Percentiles rank a stretch among this genome's conserved stretches.
Evolutionary conservation across 2,797 vertebrate species (phyloP).

Genomic region (Menidia menidia): DNA sequence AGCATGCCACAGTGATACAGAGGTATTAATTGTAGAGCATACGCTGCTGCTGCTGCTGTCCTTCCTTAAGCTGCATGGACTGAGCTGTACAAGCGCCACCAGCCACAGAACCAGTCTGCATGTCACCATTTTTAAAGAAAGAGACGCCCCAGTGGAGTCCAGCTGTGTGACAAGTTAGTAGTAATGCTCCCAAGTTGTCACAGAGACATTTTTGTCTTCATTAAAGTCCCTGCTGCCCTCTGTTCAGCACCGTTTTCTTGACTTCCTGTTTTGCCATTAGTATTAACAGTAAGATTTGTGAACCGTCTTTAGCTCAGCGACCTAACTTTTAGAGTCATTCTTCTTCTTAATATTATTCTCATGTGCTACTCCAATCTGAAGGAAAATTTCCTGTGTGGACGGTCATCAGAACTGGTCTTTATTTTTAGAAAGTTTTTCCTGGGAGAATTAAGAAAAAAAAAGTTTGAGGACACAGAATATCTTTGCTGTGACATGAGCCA

Average conservation of each 20-base stretch:
- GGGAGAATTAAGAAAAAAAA: not conserved
- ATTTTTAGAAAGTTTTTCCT: not conserved
- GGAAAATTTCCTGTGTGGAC: not conserved
- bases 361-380: slow-evolving; percentile 16
- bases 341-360: slow-evolving; percentile 20
- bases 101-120: slow-evolving; percentile 27
- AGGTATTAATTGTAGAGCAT: slow-evolving; percentile 2
- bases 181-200: slow-evolving; percentile 31
- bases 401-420: slow-evolving; percentile 4
- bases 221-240: slow-evolving; percentile 30
- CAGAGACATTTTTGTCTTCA: slow-evolving; percentile 12
- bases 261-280: slow-evolving; percentile 47
- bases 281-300: slow-evolving; percentile 47
- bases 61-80: slow-evolving; percentile 38
- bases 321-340: too few relatives aligned
- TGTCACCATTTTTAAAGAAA: slow-evolving; percentile 5
- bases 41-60: slow-evolving; percentile 11
- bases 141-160: slow-evolving; percentile 5
- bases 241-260: slow-evolving; percentile 29
- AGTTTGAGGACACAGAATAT: too few relatives aligned
- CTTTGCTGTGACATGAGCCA: not conserved
- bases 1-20: not conserved
- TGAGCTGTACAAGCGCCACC: slow-evolving; percentile 23
- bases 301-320: too few relatives aligned
- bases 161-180: slow-evolving; percentile 29